Evolutionary conservation across 2,797 vertebrate genomes (phyloP).

Genomic region (Semaprochilodus insignis): DNA sequence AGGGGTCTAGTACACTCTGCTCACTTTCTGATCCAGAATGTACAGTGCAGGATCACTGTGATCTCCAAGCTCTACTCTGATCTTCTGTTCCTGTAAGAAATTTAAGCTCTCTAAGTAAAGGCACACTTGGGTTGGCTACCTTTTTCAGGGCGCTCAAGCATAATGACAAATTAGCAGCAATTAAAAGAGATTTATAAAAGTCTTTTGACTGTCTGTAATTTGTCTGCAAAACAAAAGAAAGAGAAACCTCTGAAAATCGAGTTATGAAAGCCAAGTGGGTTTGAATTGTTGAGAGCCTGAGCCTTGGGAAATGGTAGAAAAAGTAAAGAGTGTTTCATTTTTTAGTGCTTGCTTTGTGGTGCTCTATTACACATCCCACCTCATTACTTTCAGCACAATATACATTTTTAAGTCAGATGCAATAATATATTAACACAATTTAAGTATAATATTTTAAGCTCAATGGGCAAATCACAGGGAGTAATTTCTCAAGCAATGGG

Average conservation of each 20-base stretch:
- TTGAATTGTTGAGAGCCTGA: background rate
- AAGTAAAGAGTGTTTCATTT: background rate
- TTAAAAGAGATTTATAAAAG: background rate
- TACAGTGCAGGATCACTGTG: constrained; percentile 41
- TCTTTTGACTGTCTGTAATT: background rate
- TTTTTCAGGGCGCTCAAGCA: constrained; percentile 13
- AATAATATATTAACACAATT: too few species aligned
- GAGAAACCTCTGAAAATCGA: background rate
- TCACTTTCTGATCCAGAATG: constrained; percentile 43
- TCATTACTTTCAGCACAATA: background rate
- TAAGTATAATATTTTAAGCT: too few species aligned
- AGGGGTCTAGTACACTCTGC: constrained; percentile 31
- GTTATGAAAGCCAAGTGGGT: background rate
- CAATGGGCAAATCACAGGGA: too few species aligned
- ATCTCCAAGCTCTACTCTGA: constrained; percentile 42
- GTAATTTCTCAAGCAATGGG: too few species aligned
- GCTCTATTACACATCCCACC: background rate
- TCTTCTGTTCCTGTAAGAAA: constrained; percentile 33
- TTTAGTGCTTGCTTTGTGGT: too few species aligned
- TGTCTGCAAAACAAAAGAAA: background rate
- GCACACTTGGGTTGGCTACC: constrained; percentile 19
- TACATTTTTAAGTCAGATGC: too few species aligned
- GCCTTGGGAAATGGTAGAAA: background rate
- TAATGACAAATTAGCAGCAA: constrained; percentile 14
- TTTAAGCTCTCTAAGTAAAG: constrained; percentile 30